Evolutionary conservation across 2,113 vertebrate species (phyloP).

Genomic region (Chauna torquata): DNA sequence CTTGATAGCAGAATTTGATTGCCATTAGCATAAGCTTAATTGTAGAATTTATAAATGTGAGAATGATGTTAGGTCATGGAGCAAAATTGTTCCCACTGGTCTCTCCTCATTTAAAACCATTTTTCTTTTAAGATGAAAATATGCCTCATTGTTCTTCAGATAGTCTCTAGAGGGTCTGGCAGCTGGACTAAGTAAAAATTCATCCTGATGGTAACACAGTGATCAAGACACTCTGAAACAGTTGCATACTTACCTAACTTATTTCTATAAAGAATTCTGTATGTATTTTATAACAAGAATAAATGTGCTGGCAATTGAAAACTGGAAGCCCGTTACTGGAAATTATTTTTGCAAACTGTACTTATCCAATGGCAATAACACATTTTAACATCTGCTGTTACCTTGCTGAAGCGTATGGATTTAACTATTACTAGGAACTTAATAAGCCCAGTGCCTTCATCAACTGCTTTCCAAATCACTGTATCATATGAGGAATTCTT

Average conservation of each 20-base stretch:
- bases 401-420: slow-evolving; percentile 9
- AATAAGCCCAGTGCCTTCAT: background rate
- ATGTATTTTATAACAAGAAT: slow-evolving; percentile 11
- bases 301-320: slow-evolving; percentile 34
- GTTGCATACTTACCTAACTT: background rate
- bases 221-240: background rate
- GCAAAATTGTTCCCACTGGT: background rate
- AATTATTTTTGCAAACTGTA: slow-evolving; percentile 47
- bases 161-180: background rate
- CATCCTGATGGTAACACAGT: background rate
- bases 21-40: background rate
- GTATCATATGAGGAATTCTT: slow-evolving; percentile 10
- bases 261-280: background rate
- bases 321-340: slow-evolving; percentile 19
- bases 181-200: slow-evolving; percentile 19
- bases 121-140: background rate
- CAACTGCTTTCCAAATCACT: slow-evolving; percentile 34
- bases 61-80: background rate
- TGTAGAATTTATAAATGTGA: background rate
- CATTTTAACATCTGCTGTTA: slow-evolving; percentile 50
- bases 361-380: slow-evolving; percentile 33
- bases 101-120: background rate
- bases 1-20: background rate
- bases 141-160: background rate
- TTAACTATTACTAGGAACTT: slow-evolving; percentile 3